These are phyloP conservation scores for Propithecus perrieri DNA, from an alignment of 2,797 vertebrate genomes.

Conservation along the genomic window DNA sequence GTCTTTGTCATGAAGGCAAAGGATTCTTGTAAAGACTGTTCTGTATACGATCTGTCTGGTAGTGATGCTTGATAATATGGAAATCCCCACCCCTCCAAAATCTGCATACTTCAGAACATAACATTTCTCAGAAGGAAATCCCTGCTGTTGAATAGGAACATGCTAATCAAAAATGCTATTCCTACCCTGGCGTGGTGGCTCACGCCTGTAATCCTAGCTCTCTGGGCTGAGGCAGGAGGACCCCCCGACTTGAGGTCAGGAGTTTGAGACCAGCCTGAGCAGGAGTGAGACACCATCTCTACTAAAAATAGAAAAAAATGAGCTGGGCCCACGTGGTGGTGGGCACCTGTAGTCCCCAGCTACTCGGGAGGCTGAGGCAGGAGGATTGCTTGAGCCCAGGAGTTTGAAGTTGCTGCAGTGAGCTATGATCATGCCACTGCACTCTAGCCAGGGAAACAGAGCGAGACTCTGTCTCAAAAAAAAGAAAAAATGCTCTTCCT, in stretches of 20 bases:
- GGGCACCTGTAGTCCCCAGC: too few species aligned
- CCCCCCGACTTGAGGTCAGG: too few species aligned
- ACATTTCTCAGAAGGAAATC: slow-evolving; percentile 53
- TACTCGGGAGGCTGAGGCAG: too few species aligned
- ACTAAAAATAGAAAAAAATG: too few species aligned
- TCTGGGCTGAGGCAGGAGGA: neutral
- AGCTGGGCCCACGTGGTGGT: too few species aligned
- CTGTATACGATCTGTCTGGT: neutral
- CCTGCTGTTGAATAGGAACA: slow-evolving; percentile 50
- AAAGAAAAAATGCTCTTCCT: neutral
- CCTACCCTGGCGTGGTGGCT: neutral
- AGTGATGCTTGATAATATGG: slow-evolving; percentile 55
- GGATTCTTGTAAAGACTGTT: slow-evolving; percentile 52
- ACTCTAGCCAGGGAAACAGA: neutral
- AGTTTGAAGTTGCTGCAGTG: neutral
- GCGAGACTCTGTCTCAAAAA: neutral
- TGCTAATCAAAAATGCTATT: neutral
- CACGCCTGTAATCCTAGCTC: neutral
- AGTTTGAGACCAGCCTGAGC: too few species aligned
- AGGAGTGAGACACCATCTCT: too few species aligned
- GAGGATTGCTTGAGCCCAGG: neutral
- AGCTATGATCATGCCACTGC: neutral
- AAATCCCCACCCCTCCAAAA: neutral
- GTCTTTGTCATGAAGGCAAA: slow-evolving; percentile 70
- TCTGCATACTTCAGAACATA: slow-evolving; percentile 61